Evolutionary conservation across 2,113 vertebrate species (phyloP).

Genomic region (Odocoileus hemionus): DNA sequence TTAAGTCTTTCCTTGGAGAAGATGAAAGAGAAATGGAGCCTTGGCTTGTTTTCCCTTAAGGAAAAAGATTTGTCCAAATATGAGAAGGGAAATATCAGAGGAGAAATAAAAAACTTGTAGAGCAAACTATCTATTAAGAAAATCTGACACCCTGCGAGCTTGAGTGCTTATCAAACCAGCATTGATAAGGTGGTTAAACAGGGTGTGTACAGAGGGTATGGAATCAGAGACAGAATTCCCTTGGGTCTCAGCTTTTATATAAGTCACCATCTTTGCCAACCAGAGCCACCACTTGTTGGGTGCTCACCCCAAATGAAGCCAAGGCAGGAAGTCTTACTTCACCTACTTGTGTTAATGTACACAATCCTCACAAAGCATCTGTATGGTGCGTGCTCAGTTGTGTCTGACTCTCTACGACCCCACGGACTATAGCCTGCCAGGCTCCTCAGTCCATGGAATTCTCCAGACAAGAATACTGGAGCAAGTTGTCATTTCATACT

Average conservation of each 20-base stretch:
- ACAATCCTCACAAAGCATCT: background rate
- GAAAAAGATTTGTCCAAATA: background rate
- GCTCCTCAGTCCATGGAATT: background rate
- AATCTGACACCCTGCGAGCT: background rate
- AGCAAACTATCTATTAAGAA: background rate
- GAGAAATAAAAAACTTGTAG: background rate
- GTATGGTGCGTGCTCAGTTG: accelerated
- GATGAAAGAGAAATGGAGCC: background rate
- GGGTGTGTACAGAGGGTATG: background rate
- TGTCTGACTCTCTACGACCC: background rate
- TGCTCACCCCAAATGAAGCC: background rate
- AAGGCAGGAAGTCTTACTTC: background rate
- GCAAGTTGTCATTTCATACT: background rate
- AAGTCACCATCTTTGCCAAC: background rate
- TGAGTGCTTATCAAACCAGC: background rate
- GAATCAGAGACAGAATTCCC: background rate
- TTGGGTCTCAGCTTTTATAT: background rate
- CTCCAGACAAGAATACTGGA: background rate
- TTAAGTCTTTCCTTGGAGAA: background rate
- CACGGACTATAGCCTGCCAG: background rate
- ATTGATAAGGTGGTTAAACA: background rate
- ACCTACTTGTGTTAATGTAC: background rate
- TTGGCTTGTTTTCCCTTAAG: background rate
- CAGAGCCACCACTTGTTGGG: background rate
- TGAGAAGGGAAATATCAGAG: background rate